phyloP scores from a whole-genome alignment of 1,140 invertebrate species.

The Dufourea novaeangliae region DNA sequence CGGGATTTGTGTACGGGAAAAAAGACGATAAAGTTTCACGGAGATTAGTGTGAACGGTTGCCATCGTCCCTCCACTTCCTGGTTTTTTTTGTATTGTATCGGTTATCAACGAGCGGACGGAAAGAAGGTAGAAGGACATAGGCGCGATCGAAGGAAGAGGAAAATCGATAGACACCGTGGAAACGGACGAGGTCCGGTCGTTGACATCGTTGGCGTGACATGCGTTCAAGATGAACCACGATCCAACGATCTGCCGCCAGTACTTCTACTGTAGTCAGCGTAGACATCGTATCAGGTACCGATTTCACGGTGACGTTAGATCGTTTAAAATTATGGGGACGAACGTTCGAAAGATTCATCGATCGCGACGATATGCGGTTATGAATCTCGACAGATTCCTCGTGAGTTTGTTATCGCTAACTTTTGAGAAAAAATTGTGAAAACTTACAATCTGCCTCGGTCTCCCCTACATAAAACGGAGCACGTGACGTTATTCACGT shows the following conservation, averaged over 20 bases:
- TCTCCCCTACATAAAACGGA: too few relatives aligned
- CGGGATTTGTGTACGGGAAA: slow-evolving; percentile 12
- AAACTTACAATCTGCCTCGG: too few relatives aligned
- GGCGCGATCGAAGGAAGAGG: neutral
- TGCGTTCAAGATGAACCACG: slow-evolving; percentile 74
- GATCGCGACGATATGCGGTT: neutral
- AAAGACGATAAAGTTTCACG: slow-evolving; percentile 3
- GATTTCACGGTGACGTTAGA: neutral
- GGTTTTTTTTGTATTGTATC: too few relatives aligned
- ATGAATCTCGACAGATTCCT: too few relatives aligned
- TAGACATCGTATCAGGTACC: slow-evolving; percentile 75
- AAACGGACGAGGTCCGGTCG: slow-evolving; percentile 29
- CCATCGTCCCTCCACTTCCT: too few relatives aligned
- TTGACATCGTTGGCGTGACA: slow-evolving; percentile 52
- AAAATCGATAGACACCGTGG: slow-evolving; percentile 31
- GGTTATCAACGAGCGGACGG: neutral
- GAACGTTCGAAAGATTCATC: neutral
- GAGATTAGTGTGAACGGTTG: neutral
- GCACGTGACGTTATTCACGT: too few relatives aligned
- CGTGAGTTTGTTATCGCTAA: too few relatives aligned
- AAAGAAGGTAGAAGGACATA: neutral
- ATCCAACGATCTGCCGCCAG: slow-evolving; percentile 71
- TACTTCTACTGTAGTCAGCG: slow-evolving; percentile 79
- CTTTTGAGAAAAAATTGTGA: too few relatives aligned
- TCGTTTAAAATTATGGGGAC: too few relatives aligned